A percentile compares a stretch with the other conserved stretches of the same genome.
Evolutionary conservation across 1,140 invertebrate species (phyloP).

Genomic region (Archivesica marissinica): DNA sequence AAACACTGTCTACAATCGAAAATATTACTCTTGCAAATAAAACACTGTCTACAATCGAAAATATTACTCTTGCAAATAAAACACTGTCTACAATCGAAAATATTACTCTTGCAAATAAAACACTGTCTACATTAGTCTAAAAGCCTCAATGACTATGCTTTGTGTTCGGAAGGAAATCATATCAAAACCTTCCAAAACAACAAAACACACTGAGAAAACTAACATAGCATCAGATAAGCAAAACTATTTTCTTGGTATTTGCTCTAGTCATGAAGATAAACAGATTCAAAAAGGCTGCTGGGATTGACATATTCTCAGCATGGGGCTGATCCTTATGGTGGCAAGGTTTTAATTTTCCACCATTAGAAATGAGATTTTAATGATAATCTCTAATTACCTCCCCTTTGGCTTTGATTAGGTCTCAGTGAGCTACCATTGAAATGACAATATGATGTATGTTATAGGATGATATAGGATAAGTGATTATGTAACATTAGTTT

Average conservation of each 20-base stretch:
- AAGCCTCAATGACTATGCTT: no score
- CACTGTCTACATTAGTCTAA: no score
- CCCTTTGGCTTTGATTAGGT: conserved; percentile 17
- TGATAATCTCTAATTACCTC: conserved; percentile 41
- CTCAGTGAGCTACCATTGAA: background rate
- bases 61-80: no score
- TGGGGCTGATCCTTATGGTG: conserved; percentile 23
- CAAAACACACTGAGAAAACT: no score
- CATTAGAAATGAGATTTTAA: conserved; percentile 52
- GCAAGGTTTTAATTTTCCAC: background rate
- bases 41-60: no score
- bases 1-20: no score
- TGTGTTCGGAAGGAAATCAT: no score
- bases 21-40: no score
- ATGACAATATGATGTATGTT: conserved; percentile 23
- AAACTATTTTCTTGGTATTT: background rate
- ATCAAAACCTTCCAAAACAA: background rate
- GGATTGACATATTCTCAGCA: conserved; percentile 29
- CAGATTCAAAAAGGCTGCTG: background rate
- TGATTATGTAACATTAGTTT: conserved; percentile 19
- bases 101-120: no score
- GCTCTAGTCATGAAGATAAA: background rate
- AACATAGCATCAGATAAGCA: conserved; percentile 23
- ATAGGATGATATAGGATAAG: no score
- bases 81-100: no score